phyloP scores from a whole-genome alignment of 2,888 invertebrate species.

The Cheilosia urbana region DNA sequence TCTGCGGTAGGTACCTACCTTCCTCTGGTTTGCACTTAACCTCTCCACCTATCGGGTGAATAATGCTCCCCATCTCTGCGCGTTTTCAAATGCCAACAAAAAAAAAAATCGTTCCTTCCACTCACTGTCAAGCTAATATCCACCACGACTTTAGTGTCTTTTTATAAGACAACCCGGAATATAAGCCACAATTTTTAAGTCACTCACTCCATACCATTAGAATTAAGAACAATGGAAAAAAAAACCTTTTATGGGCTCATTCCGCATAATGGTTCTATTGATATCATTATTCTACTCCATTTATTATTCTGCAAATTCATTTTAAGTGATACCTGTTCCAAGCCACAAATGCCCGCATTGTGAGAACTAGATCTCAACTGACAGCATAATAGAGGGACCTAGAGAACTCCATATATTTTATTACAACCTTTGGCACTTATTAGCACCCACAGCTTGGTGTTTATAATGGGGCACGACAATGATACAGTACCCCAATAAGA shows the following conservation, averaged over 20 bases:
- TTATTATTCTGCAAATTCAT: neutral
- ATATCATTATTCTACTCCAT: conserved; percentile 13
- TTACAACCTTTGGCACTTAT: conserved; percentile 44
- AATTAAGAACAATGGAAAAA: conserved; percentile 6
- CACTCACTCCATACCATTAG: neutral
- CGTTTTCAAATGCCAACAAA: too few species aligned
- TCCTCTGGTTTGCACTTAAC: too few species aligned
- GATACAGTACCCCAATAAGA: conserved; percentile 38
- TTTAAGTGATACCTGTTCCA: neutral
- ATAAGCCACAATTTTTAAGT: neutral
- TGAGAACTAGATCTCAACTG: conserved; percentile 46
- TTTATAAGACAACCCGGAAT: neutral
- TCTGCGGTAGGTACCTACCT: too few species aligned
- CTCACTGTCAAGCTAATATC: too few species aligned
- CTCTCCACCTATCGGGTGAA: too few species aligned
- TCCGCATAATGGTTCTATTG: neutral
- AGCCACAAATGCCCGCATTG: conserved; percentile 16
- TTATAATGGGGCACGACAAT: conserved; percentile 10
- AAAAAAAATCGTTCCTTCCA: too few species aligned
- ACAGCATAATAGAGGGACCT: neutral
- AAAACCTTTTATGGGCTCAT: neutral
- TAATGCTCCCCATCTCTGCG: too few species aligned
- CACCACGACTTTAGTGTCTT: too few species aligned
- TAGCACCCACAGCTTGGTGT: conserved; percentile 23
- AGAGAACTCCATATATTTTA: conserved; percentile 14